These are phyloP conservation scores for Anoncus sp. DNA, from an alignment of 2,888 invertebrate genomes.

Conservation along the genomic window DNA sequence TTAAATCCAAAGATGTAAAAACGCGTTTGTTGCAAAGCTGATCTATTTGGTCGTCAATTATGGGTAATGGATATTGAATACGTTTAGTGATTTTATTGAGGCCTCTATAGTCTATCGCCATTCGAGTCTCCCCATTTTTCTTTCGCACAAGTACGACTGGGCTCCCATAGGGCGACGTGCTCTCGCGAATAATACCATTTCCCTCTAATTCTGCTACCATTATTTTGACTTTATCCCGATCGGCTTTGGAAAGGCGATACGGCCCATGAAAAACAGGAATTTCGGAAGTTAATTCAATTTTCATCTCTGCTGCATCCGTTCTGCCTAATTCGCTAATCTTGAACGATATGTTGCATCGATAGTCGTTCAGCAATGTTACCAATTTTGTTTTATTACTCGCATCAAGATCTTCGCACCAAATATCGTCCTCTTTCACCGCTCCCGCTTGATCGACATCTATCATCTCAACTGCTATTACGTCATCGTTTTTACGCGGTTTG, in stretches of 20 bases:
- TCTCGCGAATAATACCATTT: constrained; percentile 63
- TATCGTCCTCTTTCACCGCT: background rate
- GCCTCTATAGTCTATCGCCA: constrained; percentile 71
- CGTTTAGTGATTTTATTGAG: constrained; percentile 75
- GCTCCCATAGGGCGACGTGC: constrained; percentile 65
- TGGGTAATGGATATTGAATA: constrained; percentile 77
- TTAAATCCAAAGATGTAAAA: constrained; percentile 76
- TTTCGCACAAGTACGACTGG: constrained; percentile 71
- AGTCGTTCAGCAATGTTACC: constrained; percentile 37
- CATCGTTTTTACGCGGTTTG: background rate
- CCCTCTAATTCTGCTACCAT: constrained; percentile 61
- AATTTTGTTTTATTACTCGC: background rate
- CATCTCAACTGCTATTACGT: background rate
- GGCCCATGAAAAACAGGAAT: constrained; percentile 58
- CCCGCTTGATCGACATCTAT: constrained; percentile 8
- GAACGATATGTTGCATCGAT: constrained; percentile 24
- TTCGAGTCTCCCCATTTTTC: constrained; percentile 63
- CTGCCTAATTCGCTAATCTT: constrained; percentile 44
- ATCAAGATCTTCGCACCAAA: constrained; percentile 15
- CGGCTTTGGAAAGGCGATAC: constrained; percentile 58
- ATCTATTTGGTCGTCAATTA: constrained; percentile 79
- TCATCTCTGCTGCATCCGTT: constrained; percentile 36
- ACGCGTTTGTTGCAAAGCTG: constrained; percentile 69
- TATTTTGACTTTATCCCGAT: constrained; percentile 60
- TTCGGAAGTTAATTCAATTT: constrained; percentile 16